Conservation (phyloP, 2,888 invertebrate genomes). For the Terebella lapidaria region DNA sequence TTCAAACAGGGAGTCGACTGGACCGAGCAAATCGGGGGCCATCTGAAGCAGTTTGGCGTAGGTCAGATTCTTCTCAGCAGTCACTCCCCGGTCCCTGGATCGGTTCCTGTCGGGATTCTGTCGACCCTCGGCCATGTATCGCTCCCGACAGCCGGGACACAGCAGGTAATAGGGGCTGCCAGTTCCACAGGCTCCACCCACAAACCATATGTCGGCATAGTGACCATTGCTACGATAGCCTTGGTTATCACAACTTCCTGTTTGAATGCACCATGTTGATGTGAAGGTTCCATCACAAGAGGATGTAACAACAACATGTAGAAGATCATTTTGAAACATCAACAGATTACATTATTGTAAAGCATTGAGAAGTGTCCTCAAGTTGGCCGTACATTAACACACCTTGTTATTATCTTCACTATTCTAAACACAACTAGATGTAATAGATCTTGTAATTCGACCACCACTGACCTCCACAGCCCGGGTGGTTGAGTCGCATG, state of each 20-base stretch:
- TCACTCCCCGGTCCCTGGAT: not conserved
- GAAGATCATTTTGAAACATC: no score
- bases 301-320: no score
- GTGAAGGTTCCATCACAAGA: no score
- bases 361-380: no score
- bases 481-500: constrained; percentile 58
- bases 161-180: constrained; percentile 56
- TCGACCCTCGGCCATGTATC: constrained; percentile 39
- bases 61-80: constrained; percentile 7
- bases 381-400: no score
- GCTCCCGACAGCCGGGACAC: constrained; percentile 58
- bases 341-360: no score
- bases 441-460: no score
- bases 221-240: constrained; percentile 44
- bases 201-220: constrained; percentile 48
- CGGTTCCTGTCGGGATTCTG: not conserved
- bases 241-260: constrained; percentile 26
- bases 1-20: constrained; percentile 10
- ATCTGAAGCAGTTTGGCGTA: constrained; percentile 21
- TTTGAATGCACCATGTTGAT: no score
- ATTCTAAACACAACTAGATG: no score
- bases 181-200: constrained; percentile 58
- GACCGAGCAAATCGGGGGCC: constrained; percentile 38
- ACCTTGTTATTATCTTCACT: no score
- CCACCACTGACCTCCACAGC: constrained; percentile 58